Percentiles rank a stretch among this genome's conserved stretches.
Evolutionary conservation across 1,140 invertebrate genomes (phyloP).

Genomic region (Heliconius melpomene): DNA sequence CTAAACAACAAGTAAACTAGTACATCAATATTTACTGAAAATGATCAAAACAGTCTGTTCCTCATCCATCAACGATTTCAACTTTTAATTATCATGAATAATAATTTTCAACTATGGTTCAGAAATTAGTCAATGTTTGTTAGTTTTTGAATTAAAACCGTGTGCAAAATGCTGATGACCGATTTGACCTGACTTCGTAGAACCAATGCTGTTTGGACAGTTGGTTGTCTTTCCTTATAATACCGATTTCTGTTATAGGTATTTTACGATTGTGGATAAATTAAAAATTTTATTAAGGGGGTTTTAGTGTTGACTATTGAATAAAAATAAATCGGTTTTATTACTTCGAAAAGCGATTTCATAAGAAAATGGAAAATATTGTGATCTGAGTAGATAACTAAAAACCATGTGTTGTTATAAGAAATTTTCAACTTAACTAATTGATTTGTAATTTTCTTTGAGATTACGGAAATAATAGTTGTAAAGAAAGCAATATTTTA

Average conservation of each 20-base stretch:
- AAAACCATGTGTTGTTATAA: no score
- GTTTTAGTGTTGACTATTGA: neutral
- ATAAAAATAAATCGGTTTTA: neutral
- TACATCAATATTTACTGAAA: slow-evolving; percentile 3
- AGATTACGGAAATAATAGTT: no score
- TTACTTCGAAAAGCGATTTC: no score
- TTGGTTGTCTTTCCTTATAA: slow-evolving; percentile 12
- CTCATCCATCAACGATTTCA: neutral
- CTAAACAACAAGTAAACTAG: neutral
- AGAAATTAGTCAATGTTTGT: slow-evolving; percentile 5
- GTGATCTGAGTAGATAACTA: no score
- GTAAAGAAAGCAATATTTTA: no score
- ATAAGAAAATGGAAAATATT: no score
- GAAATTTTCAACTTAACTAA: no score
- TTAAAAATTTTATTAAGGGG: neutral
- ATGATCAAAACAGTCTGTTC: neutral
- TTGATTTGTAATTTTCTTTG: no score
- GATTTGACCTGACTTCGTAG: slow-evolving; percentile 4
- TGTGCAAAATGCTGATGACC: slow-evolving; percentile 16
- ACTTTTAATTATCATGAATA: neutral
- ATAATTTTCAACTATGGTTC: neutral
- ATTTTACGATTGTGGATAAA: neutral
- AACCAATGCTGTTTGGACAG: slow-evolving; percentile 15
- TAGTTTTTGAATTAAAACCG: slow-evolving; percentile 9
- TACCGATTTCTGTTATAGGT: neutral